Base-by-base conservation (phyloP, 1,140 invertebrate species). In the Meteorus sp. region DNA sequence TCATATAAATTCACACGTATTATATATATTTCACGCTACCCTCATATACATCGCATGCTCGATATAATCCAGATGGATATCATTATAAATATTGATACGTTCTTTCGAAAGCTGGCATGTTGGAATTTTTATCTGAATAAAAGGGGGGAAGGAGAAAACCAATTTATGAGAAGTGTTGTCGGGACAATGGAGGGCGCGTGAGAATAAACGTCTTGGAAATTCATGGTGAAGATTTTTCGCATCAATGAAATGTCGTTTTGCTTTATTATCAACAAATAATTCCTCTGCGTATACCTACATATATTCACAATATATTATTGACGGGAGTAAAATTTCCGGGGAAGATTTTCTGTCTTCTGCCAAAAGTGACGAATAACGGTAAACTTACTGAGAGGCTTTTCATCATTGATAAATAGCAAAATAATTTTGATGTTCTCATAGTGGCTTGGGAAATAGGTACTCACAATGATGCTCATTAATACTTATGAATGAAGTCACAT, bases 371-470 rank as follows among this genome's bases (percentile, higher is more conserved):
- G n/a, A 45, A 45, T 15, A 11, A 11, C 6, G 29, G 6, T 33
- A 7, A 11, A 3, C 20, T 29, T 23, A 2, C 3, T 11, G 13
- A 15, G 23, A 22, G 0, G 22, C 45, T 48, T 25, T 25, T 23
- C n/a, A 25, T 48, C 45, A n/a, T 25, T 48, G 45, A 48, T 48
- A 29, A 48, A 48, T 48, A 11, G 17, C 20, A 25, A 3, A 48
- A 48, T 48, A 11, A 48, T 15, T 39, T n/a, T n/a, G n/a, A n/a
- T n/a, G n/a, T n/a, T n/a, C n/a, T n/a, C n/a, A n/a, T n/a, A n/a
- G n/a, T n/a, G n/a, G n/a, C n/a, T n/a, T n/a, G n/a, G n/a, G n/a
- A n/a, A n/a, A n/a, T n/a, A n/a, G n/a, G n/a, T n/a, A n/a, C n/a
- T n/a, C n/a, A n/a, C n/a, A n/a, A n/a, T n/a, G n/a, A n/a, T n/a